A percentile compares a stretch with the other conserved stretches of the same genome.
phyloP scores from a whole-genome alignment of 2,797 vertebrate genomes.

The Tamandua tetradactyla region DNA sequence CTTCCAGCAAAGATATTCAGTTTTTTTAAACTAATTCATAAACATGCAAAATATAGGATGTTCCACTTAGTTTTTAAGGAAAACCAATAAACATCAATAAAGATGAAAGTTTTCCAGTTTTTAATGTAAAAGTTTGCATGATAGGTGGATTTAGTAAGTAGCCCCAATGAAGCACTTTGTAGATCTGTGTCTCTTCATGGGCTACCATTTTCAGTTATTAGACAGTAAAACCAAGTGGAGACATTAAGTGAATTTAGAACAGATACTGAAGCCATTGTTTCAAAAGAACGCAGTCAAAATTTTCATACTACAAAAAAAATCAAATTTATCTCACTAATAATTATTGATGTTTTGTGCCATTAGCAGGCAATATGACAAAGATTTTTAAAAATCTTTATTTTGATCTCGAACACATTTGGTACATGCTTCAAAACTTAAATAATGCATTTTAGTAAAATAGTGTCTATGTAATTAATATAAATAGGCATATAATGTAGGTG shows the following conservation, averaged over 20 bases:
- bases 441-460: neutral
- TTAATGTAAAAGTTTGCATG: neutral
- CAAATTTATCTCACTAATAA: neutral
- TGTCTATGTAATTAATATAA: neutral
- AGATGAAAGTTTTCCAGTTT: neutral
- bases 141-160: neutral
- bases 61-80: neutral
- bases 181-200: neutral
- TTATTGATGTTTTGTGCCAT: neutral
- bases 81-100: neutral
- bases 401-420: neutral
- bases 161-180: neutral
- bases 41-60: neutral
- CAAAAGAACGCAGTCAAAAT: neutral
- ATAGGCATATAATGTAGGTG: neutral
- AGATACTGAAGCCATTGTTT: neutral
- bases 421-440: neutral
- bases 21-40: neutral
- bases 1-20: neutral
- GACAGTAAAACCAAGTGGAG: neutral
- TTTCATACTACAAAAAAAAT: constrained; percentile 19
- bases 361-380: neutral
- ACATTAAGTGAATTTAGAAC: neutral
- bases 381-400: neutral
- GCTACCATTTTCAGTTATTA: constrained; percentile 10